A percentile compares a stretch with the other conserved stretches of the same genome.
These are phyloP conservation scores for Uria lomvia DNA, from an alignment of 2,113 vertebrate species.

Conservation along the genomic window DNA sequence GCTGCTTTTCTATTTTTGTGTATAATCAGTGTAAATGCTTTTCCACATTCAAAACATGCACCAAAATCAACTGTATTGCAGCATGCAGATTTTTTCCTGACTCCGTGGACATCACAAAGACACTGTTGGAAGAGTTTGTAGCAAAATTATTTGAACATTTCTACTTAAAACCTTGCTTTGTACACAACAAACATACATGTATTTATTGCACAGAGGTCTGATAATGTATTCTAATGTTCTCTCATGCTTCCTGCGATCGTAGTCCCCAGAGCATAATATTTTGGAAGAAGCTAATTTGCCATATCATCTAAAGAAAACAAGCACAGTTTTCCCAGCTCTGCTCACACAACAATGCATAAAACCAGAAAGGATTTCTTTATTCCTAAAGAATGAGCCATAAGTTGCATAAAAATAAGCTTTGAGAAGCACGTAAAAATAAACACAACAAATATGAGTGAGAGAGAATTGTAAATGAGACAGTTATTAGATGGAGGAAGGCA, in stretches of 20 bases:
- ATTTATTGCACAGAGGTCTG: not conserved
- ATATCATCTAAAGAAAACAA: constrained; percentile 35
- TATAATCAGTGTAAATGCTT: not conserved
- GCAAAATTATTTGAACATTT: not conserved
- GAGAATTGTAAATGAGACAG: constrained; percentile 20
- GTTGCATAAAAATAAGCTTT: not conserved
- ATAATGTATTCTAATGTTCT: not conserved
- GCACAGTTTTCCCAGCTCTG: not conserved
- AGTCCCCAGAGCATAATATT: not conserved
- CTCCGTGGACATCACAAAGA: not conserved
- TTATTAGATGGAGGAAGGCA: constrained; percentile 2
- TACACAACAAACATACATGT: not conserved
- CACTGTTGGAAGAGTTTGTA: not conserved
- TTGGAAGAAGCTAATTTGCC: constrained; percentile 35
- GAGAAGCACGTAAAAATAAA: not conserved
- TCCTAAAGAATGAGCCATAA: not conserved
- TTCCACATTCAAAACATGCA: not conserved
- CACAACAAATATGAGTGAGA: not conserved
- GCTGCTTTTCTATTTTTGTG: not conserved
- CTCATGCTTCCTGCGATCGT: not conserved
- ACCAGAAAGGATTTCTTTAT: not conserved
- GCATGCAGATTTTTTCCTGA: not conserved
- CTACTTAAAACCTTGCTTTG: not conserved
- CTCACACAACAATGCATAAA: not conserved
- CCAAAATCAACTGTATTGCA: not conserved